A percentile compares a stretch with the other conserved stretches of the same genome.
Conservation (phyloP, 1,140 invertebrate species). For the Bactericera cockerelli region DNA sequence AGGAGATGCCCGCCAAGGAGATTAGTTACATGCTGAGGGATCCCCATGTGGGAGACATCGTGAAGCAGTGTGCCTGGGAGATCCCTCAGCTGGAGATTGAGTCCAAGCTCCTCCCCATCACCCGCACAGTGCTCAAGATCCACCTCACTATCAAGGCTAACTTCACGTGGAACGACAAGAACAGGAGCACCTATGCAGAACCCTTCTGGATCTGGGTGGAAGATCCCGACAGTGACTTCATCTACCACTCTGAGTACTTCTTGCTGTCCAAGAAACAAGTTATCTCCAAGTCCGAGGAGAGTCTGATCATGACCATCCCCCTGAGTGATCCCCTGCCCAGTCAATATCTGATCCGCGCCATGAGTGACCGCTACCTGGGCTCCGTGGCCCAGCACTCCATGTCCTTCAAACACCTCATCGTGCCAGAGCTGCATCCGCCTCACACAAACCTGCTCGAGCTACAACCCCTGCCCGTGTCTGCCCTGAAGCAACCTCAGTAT, state of each 20-base stretch:
- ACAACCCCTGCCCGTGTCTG: conserved; percentile 73
- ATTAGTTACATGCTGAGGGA: conserved; percentile 65
- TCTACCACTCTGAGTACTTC: conserved; percentile 94
- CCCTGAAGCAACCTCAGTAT: conserved; percentile 57
- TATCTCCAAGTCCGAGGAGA: conserved; percentile 50
- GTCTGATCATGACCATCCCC: conserved; percentile 90
- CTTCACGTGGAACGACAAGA: conserved; percentile 79
- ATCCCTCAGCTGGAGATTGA: conserved; percentile 73
- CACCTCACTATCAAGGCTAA: conserved; percentile 62
- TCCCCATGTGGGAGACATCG: conserved; percentile 49
- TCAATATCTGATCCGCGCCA: conserved; percentile 79
- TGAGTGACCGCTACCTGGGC: conserved; percentile 83
- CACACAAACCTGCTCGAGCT: conserved; percentile 89
- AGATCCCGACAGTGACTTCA: conserved; percentile 81
- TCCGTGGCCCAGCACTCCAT: conserved; percentile 56
- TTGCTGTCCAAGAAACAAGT: conserved; percentile 72
- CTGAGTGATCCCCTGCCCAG: conserved; percentile 76
- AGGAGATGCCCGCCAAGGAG: conserved; percentile 75
- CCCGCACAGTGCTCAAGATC: conserved; percentile 77
- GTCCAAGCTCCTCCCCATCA: conserved; percentile 83
- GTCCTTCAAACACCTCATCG: conserved; percentile 74
- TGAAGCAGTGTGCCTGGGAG: conserved; percentile 73
- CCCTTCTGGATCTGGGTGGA: conserved; percentile 97
- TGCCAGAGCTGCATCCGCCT: conserved; percentile 83
- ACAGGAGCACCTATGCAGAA: conserved; percentile 77